These are phyloP conservation scores for Caranx melampygus DNA, from an alignment of 2,113 vertebrate genomes.

Conservation along the genomic window DNA sequence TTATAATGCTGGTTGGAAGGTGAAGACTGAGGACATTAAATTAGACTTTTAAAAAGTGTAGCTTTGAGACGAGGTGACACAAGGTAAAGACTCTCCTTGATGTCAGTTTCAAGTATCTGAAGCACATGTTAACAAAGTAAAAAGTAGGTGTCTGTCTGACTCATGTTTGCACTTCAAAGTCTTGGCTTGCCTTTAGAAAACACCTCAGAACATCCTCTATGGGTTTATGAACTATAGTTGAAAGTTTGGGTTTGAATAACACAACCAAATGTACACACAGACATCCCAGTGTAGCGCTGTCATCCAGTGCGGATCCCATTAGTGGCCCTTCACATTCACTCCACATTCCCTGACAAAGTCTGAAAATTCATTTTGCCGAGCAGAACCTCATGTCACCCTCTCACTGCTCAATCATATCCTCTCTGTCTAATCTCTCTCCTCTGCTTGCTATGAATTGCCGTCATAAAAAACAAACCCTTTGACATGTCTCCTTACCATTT, in stretches of 20 bases:
- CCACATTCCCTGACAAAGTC: constrained; percentile 29
- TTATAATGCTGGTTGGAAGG: not conserved
- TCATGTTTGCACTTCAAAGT: constrained; percentile 9
- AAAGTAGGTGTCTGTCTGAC: not conserved
- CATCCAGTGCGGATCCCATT: constrained; percentile 5
- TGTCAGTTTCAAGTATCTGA: not conserved
- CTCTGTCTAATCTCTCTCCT: not conserved
- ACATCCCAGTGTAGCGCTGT: not conserved
- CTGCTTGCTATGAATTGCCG: constrained; percentile 6
- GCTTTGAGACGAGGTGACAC: not conserved
- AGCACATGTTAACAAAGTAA: constrained; percentile 3
- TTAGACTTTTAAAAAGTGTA: not conserved
- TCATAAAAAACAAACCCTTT: not conserved
- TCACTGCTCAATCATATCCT: constrained; percentile 32
- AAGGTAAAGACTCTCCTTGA: not conserved
- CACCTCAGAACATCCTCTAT: not conserved
- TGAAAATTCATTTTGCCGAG: constrained; percentile 27
- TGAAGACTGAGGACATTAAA: not conserved
- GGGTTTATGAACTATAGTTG: not conserved
- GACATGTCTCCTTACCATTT: constrained; percentile 13
- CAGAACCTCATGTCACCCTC: constrained; percentile 33
- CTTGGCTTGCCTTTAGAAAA: not conserved
- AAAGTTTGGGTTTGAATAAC: not conserved
- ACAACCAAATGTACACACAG: not conserved
- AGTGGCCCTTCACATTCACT: constrained; percentile 13